Percentiles rank a stretch among this genome's conserved stretches.
phyloP scores from a whole-genome alignment of 2,113 vertebrate species.

The Conger conger region DNA sequence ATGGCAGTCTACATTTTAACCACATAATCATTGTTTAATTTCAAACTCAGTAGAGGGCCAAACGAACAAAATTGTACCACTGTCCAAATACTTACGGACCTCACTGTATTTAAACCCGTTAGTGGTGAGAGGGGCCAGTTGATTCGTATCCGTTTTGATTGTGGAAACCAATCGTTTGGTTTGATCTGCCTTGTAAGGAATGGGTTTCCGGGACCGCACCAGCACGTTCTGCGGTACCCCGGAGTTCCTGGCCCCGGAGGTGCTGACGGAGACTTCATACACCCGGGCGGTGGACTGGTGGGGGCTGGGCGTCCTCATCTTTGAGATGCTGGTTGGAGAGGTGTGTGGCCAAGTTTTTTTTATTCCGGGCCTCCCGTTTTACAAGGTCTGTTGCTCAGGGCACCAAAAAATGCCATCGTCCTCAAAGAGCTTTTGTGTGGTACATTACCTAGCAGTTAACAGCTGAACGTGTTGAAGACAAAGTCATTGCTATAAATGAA shows the following conservation, averaged over 20 bases:
- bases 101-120: no score
- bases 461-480: neutral
- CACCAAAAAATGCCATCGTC: neutral
- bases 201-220: constrained; percentile 96
- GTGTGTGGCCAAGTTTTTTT: constrained; percentile 64
- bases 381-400: neutral
- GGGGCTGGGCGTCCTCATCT: constrained; percentile 97
- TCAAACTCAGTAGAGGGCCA: no score
- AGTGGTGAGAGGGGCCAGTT: no score
- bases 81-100: no score
- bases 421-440: neutral
- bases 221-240: constrained; percentile 98
- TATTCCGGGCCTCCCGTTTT: neutral
- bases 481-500: neutral
- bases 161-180: neutral
- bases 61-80: no score
- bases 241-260: constrained; percentile 96
- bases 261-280: constrained; percentile 96
- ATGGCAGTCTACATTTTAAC: no score
- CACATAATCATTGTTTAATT: no score
- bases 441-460: neutral
- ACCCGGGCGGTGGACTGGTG: constrained; percentile 98
- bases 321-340: constrained; percentile 99
- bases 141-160: no score
- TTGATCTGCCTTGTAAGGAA: constrained; percentile 69